These are phyloP conservation scores for Chrysaora quinquecirrha DNA, from an alignment of 30 jellyfish, hydroid and myxozoan genomes.

Conservation along the genomic window DNA sequence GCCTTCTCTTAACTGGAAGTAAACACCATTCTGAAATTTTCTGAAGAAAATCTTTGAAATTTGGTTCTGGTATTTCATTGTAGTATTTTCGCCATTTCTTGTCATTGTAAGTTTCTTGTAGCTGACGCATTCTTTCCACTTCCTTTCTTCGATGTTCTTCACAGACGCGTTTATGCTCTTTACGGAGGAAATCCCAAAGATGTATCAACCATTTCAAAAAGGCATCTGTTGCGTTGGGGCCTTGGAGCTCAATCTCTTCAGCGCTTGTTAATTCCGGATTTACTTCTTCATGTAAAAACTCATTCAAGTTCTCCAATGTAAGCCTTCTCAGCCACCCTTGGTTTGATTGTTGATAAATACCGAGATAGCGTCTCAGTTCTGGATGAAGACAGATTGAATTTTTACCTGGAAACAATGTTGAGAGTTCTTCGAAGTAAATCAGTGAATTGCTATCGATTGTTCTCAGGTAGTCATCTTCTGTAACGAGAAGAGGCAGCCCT, in stretches of 20 bases:
- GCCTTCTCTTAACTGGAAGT: constrained; percentile 21
- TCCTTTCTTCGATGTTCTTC: constrained; percentile 5
- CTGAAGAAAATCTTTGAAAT: background rate
- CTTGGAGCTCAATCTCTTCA: constrained; percentile 10
- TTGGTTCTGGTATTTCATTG: too few relatives aligned
- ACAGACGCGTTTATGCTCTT: background rate
- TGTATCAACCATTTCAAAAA: background rate
- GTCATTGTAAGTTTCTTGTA: background rate
- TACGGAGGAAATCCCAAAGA: constrained; percentile 17
- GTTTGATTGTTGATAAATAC: background rate
- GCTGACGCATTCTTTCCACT: background rate
- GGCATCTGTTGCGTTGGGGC: background rate
- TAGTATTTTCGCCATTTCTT: background rate
- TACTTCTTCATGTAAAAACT: constrained; percentile 1
- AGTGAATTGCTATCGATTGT: constrained; percentile 12
- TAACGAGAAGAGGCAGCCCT: constrained; percentile 72
- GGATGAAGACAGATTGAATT: constrained; percentile 13
- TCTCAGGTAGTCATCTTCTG: constrained; percentile 55
- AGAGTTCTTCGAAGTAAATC: constrained; percentile 40
- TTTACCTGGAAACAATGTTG: constrained; percentile 22
- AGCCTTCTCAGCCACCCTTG: constrained; percentile 17
- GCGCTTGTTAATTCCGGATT: background rate
- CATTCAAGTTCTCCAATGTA: background rate
- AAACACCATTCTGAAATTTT: constrained; percentile 40
- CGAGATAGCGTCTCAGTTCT: background rate